phyloP scores from a whole-genome alignment of 2,797 vertebrate species.

The Hybognathus amarus region DNA sequence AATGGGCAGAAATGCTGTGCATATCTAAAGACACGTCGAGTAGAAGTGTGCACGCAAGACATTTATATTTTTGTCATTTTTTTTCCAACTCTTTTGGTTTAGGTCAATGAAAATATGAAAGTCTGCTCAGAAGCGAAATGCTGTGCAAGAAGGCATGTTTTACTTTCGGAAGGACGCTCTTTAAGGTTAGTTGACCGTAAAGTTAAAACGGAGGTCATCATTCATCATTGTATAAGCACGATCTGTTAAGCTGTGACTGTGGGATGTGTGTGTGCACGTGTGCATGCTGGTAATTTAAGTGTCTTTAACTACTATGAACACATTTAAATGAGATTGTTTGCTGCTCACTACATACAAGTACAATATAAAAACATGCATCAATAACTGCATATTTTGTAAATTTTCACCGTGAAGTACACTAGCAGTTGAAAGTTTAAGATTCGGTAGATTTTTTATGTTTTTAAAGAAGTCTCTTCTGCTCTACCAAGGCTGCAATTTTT shows the following conservation, averaged over 20 bases:
- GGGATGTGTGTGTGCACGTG: background rate
- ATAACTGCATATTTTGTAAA: too few species aligned
- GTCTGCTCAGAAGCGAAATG: conserved; percentile 92
- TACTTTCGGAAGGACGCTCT: conserved; percentile 98
- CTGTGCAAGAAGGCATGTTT: conserved; percentile 91
- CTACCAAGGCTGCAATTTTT: too few species aligned
- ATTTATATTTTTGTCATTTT: conserved; percentile 18
- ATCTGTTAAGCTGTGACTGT: background rate
- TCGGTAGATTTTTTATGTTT: too few species aligned
- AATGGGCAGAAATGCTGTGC: background rate
- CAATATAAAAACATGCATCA: background rate
- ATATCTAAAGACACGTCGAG: background rate
- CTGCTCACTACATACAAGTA: background rate
- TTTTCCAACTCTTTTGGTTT: conserved; percentile 1
- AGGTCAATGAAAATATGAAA: conserved; percentile 99
- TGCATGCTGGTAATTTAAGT: too few species aligned
- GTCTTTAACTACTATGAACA: too few species aligned
- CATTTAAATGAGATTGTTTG: background rate
- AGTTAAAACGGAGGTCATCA: background rate
- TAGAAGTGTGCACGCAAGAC: background rate
- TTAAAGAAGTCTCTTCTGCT: too few species aligned
- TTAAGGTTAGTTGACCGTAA: conserved; percentile 79
- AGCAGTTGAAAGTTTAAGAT: too few species aligned
- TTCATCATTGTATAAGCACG: background rate
- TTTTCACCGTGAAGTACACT: too few species aligned